Evolutionary conservation across 2,113 vertebrate genomes (phyloP).

Genomic region (Varanus komodoensis): DNA sequence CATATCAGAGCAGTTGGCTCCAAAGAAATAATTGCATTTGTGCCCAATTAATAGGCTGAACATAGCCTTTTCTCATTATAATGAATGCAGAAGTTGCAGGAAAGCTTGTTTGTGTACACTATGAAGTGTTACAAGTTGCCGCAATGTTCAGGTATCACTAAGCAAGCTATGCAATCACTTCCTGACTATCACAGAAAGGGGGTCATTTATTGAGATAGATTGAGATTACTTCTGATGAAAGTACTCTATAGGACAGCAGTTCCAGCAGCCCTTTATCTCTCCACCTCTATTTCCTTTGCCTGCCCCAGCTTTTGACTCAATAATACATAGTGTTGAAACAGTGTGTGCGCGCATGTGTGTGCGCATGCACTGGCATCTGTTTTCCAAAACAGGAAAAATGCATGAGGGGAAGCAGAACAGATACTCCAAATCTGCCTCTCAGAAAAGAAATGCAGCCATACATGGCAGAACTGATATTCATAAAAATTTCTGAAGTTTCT

Average conservation of each 20-base stretch:
- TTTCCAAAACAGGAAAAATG: conserved; percentile 25
- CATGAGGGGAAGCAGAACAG: conserved; percentile 47
- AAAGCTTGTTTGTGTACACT: conserved; percentile 38
- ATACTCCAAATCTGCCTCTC: conserved; percentile 22
- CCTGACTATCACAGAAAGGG: conserved; percentile 30
- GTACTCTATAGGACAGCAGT: conserved; percentile 35
- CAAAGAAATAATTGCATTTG: conserved; percentile 60
- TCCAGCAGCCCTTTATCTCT: not conserved
- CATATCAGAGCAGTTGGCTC: conserved; percentile 36
- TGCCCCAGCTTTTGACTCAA: conserved; percentile 23
- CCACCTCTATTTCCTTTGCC: not conserved
- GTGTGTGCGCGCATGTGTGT: conserved; percentile 30
- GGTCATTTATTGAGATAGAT: conserved; percentile 30
- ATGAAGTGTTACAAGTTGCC: conserved; percentile 1
- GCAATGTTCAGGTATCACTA: conserved; percentile 6
- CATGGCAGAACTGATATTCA: conserved; percentile 47
- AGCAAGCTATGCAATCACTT: not conserved
- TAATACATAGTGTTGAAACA: conserved; percentile 63
- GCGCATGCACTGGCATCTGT: not conserved
- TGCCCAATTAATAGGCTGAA: conserved; percentile 45
- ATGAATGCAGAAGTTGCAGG: conserved; percentile 25
- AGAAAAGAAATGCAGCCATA: conserved; percentile 44
- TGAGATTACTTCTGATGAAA: conserved; percentile 21
- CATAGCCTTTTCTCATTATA: conserved; percentile 20
- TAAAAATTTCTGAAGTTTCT: conserved; percentile 44